phyloP scores from a whole-genome alignment of 2,797 vertebrate species.

The Carapus acus region DNA sequence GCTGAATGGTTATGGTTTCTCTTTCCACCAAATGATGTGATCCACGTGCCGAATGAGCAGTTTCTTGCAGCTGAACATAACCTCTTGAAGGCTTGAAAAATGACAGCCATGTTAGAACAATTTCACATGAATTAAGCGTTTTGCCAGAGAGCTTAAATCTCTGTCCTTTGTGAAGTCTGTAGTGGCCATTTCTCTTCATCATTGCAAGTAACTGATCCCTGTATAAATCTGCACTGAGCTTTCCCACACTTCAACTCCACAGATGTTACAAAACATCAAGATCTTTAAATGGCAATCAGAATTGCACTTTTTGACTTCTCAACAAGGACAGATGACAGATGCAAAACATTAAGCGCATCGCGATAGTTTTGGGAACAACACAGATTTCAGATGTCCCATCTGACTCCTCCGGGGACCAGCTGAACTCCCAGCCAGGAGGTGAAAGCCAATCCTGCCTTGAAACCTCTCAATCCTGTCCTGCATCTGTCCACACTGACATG shows the following conservation, averaged over 20 bases:
- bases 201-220: conserved; percentile 15
- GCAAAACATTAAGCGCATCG: conserved; percentile 39
- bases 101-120: conserved; percentile 16
- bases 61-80: conserved; percentile 19
- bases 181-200: neutral
- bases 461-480: conserved; percentile 49
- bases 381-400: conserved; percentile 36
- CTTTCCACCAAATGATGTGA: conserved; percentile 7
- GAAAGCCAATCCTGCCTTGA: conserved; percentile 64
- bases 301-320: conserved; percentile 27
- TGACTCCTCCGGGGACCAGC: conserved; percentile 32
- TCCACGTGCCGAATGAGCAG: conserved; percentile 29
- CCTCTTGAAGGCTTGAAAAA: conserved; percentile 27
- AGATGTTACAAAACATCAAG: conserved; percentile 40
- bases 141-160: conserved; percentile 15
- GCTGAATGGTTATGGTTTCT: conserved; percentile 8
- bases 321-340: conserved; percentile 26
- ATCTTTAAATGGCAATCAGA: conserved; percentile 15
- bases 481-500: conserved; percentile 54
- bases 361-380: conserved; percentile 22
- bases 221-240: conserved; percentile 13
- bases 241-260: conserved; percentile 13
- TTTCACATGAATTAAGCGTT: conserved; percentile 18
- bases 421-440: conserved; percentile 57
- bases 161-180: conserved; percentile 2